Base-by-base conservation (phyloP, 2,888 invertebrate genomes). In the Caenorhabditis becei region DNA sequence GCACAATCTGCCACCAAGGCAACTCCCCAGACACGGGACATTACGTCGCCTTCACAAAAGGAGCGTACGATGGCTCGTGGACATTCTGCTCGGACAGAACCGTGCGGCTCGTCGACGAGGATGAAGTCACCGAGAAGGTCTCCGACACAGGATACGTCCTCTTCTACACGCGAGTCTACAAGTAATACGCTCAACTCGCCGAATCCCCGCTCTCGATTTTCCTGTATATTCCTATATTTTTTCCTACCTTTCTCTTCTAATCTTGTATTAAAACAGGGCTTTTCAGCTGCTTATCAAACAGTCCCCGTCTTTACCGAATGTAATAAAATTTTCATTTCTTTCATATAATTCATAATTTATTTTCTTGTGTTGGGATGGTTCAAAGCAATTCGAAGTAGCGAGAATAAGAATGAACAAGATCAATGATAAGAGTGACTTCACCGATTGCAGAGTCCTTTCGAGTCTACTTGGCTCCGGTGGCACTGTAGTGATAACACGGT, bases 401-500 rank as follows among this genome's bases (percentile, higher is more conserved):
- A 32, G 8, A 77, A 79, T 88, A 24, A 88, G 74, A 47, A 87
- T 79, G 47, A 89, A 83, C 23, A 88, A 88, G 16, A 96, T 95
- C 96, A 61, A 95, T 92, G 88, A 97, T 96, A 51, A 97, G 94
- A 88, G 95, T 94, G 77, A 95, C 94, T 18, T 97, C 97, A 26
- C 97, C 97, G 86, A 95, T 93, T 0, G 97, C 97, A 10, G 96
- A 96, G 37, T 95, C 92, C 87, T 93, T 93, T 70, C 95, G 94
- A 72, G 95, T 93, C 66, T 93, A 93, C 83, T 94, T 94, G 83
- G 95, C 94, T 0, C 95, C 95, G 0, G 96, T 96, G 86, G 97
- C 94, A 0, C 96, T 95, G 89, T 95, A 94, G 91, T 95, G 95
- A 92, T 97, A 97, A 91, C 96, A 96, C n/a, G 95, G 94, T 0